Evolutionary conservation across 2,797 vertebrate genomes (phyloP).

Genomic region (Adrianichthys oophorus): DNA sequence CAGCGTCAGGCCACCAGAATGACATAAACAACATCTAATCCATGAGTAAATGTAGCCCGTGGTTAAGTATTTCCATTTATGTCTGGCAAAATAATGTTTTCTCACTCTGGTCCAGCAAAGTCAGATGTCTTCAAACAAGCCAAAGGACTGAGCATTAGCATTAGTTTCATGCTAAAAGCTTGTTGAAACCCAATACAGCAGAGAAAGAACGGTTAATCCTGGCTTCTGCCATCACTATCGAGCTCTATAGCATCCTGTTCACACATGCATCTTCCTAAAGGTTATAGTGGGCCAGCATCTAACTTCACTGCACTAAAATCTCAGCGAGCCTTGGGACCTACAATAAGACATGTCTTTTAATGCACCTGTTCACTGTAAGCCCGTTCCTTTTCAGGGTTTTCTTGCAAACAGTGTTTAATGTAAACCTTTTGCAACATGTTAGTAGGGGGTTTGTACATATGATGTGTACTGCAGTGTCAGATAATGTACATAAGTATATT

Average conservation of each 20-base stretch:
- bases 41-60: conserved; percentile 64
- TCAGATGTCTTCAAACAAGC: conserved; percentile 16
- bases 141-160: conserved; percentile 12
- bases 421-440: conserved; percentile 50
- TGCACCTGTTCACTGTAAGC: conserved; percentile 49
- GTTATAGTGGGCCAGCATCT: conserved; percentile 23
- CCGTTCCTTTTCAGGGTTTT: conserved; percentile 57
- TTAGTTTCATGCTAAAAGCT: conserved; percentile 2
- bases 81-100: conserved; percentile 50
- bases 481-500: conserved; percentile 83
- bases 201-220: conserved; percentile 14
- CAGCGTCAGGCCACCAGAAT: conserved; percentile 65
- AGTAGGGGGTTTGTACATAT: conserved; percentile 67
- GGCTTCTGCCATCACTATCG: conserved; percentile 25
- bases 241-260: conserved; percentile 32
- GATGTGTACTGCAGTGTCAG: conserved; percentile 57
- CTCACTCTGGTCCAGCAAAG: conserved; percentile 25
- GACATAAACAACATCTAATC: conserved; percentile 66
- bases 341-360: conserved; percentile 31
- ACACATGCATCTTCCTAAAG: conserved; percentile 22
- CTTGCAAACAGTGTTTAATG: conserved; percentile 66
- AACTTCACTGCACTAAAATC: conserved; percentile 34
- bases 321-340: conserved; percentile 35
- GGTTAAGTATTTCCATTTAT: conserved; percentile 46
- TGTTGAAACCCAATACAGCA: conserved; percentile 13